Conservation (phyloP, 2,888 invertebrate species). For the Eumacrocentrus americanus region DNA sequence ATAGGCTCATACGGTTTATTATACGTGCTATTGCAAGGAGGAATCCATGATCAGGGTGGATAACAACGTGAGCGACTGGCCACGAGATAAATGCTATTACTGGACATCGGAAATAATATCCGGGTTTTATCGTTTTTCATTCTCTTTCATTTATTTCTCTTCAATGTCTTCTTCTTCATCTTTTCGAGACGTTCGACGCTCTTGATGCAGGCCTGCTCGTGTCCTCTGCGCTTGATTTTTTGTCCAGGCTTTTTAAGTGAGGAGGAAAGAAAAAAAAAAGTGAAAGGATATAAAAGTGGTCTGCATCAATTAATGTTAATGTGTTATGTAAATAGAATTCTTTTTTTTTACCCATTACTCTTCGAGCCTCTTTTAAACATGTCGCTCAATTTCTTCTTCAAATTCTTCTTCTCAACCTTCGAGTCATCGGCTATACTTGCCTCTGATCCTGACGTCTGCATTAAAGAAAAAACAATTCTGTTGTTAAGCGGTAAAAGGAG, state of each 20-base stretch:
- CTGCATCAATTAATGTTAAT: constrained; percentile 9
- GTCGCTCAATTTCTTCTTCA: constrained; percentile 80
- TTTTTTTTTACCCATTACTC: constrained; percentile 49
- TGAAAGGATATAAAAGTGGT: constrained; percentile 11
- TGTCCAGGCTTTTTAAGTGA: constrained; percentile 48
- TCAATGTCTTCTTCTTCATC: constrained; percentile 38
- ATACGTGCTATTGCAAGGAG: too few species aligned
- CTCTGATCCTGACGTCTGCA: constrained; percentile 58
- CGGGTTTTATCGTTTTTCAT: too few species aligned
- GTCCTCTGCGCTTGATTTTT: constrained; percentile 48
- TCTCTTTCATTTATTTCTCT: neutral
- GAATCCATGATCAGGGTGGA: too few species aligned
- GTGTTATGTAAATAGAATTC: neutral
- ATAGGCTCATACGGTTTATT: too few species aligned
- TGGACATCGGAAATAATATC: neutral
- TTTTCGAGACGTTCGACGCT: constrained; percentile 49
- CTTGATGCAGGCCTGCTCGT: constrained; percentile 55
- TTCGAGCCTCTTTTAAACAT: constrained; percentile 75
- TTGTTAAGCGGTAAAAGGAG: too few species aligned
- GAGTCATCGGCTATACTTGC: constrained; percentile 52
- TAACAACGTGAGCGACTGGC: too few species aligned
- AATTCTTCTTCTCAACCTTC: constrained; percentile 69
- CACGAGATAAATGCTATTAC: neutral
- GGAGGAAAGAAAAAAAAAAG: constrained; percentile 9
- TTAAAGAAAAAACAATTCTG: constrained; percentile 25